Evolutionary conservation across 2,888 invertebrate genomes (phyloP).

Genomic region (Caenorhabditis parvicauda): DNA sequence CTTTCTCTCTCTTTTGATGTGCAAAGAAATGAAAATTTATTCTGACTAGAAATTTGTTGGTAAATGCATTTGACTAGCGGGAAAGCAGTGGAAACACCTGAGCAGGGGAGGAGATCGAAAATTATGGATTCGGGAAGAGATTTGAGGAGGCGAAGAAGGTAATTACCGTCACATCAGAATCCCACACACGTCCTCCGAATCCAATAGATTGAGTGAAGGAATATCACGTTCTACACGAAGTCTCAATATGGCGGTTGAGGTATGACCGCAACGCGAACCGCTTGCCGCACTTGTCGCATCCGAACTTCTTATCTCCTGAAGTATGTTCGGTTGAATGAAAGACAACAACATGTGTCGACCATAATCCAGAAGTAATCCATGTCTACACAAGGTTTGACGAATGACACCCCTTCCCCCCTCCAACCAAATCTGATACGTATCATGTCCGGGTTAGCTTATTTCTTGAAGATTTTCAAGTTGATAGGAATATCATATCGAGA

Average conservation of each 20-base stretch:
- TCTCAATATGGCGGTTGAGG: conserved; percentile 76
- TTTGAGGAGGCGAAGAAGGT: background rate
- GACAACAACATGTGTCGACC: too few relatives aligned
- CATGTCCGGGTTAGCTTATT: too few relatives aligned
- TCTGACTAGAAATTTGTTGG: too few relatives aligned
- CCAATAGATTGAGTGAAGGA: too few relatives aligned
- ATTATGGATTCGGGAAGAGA: background rate
- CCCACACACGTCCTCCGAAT: background rate
- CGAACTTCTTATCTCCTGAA: conserved; percentile 75
- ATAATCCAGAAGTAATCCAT: too few relatives aligned
- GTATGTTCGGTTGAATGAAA: conserved; percentile 5
- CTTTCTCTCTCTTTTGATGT: background rate
- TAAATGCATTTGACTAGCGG: too few relatives aligned
- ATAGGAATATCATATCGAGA: background rate
- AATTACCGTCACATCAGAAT: background rate
- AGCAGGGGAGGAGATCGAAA: too few relatives aligned
- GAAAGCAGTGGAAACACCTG: too few relatives aligned
- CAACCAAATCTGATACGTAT: background rate
- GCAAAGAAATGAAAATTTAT: conserved; percentile 2
- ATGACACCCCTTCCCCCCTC: too few relatives aligned
- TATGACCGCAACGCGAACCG: conserved; percentile 88
- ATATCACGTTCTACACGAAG: conserved; percentile 35
- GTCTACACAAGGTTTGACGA: too few relatives aligned
- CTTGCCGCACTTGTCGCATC: conserved; percentile 80
- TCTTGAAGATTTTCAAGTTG: conserved; percentile 2